phyloP scores from a whole-genome alignment of 2,888 invertebrate genomes.

The Zootermopsis nevadensis region DNA sequence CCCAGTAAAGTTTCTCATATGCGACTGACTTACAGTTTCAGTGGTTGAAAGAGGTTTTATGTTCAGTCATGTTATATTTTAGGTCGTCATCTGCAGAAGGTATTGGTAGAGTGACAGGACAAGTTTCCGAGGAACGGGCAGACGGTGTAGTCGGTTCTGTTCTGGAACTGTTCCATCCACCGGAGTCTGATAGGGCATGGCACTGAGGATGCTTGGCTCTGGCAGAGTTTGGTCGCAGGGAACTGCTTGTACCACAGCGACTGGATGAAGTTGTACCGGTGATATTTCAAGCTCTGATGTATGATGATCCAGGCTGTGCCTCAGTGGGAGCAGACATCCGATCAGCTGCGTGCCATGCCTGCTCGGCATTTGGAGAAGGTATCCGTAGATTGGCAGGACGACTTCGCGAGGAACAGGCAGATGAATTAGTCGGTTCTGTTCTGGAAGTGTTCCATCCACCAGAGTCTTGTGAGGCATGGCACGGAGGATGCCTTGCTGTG shows the following conservation, averaged over 20 bases:
- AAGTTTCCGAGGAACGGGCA: slow-evolving; percentile 86
- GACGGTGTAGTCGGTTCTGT: slow-evolving; percentile 95
- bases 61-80: slow-evolving; percentile 3
- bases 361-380: too few species aligned
- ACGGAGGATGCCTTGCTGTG: too few species aligned
- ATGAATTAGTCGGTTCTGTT: too few species aligned
- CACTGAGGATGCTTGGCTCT: slow-evolving; percentile 95
- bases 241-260: slow-evolving; percentile 85
- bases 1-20: too few species aligned
- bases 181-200: slow-evolving; percentile 90
- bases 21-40: too few species aligned
- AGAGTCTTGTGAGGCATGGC: too few species aligned
- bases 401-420: too few species aligned
- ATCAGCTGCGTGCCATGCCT: too few species aligned
- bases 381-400: too few species aligned
- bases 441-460: too few species aligned
- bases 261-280: slow-evolving; percentile 83
- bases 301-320: slow-evolving; percentile 93
- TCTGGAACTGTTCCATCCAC: slow-evolving; percentile 73
- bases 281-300: slow-evolving; percentile 83
- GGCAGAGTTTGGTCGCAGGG: slow-evolving; percentile 88
- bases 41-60: too few species aligned
- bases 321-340: too few species aligned
- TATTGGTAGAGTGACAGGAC: slow-evolving; percentile 89
- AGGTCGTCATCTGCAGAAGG: slow-evolving; percentile 98